phyloP scores from a whole-genome alignment of 1,140 invertebrate species.

The Homarus americanus region DNA sequence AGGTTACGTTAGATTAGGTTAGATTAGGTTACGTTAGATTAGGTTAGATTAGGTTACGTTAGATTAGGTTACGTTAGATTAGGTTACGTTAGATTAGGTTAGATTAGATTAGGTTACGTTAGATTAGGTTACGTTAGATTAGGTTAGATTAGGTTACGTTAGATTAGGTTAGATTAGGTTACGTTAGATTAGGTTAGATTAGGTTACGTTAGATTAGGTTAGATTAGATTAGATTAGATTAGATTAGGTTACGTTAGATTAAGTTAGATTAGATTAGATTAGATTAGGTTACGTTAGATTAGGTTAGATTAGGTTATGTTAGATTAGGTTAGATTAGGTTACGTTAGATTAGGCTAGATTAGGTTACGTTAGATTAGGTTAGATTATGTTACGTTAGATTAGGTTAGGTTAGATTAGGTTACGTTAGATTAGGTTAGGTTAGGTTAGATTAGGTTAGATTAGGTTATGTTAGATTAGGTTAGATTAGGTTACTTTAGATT shows the following conservation, averaged over 20 bases:
- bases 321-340: slow-evolving; percentile 28
- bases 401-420: slow-evolving; percentile 19
- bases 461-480: too few relatives aligned
- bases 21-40: not conserved
- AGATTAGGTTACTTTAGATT: too few relatives aligned
- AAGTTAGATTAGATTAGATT: not conserved
- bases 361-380: too few relatives aligned
- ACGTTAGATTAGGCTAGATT: slow-evolving; percentile 8
- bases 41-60: not conserved
- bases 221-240: not conserved
- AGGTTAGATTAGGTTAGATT: not conserved
- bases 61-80: not conserved
- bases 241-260: not conserved
- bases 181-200: slow-evolving; percentile 6
- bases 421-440: slow-evolving; percentile 2
- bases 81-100: not conserved
- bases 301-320: too few relatives aligned
- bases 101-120: not conserved
- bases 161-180: not conserved
- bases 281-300: slow-evolving; percentile 22
- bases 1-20: not conserved
- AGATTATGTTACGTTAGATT: too few relatives aligned
- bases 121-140: not conserved
- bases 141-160: not conserved
- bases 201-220: not conserved